phyloP scores from a whole-genome alignment of 2,888 invertebrate species.

The Patella caerulea region DNA sequence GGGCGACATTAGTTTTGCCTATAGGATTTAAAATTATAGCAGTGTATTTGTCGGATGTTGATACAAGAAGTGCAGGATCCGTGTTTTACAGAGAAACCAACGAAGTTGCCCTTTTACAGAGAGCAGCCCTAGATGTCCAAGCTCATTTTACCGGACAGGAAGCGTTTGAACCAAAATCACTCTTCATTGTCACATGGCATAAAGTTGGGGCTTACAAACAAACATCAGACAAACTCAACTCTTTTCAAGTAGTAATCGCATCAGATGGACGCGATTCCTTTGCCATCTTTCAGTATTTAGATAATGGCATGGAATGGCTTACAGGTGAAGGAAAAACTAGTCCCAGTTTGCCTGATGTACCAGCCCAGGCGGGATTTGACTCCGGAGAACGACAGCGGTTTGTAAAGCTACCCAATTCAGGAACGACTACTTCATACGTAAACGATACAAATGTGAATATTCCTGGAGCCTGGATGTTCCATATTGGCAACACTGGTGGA shows the following conservation, averaged over 20 bases:
- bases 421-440: slow-evolving; percentile 83
- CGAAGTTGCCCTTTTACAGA: slow-evolving; percentile 68
- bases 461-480: slow-evolving; percentile 89
- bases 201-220: slow-evolving; percentile 85
- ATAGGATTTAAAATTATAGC: slow-evolving; percentile 85
- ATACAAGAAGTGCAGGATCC: slow-evolving; percentile 81
- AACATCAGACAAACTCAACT: slow-evolving; percentile 83
- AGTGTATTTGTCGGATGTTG: slow-evolving; percentile 91
- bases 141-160: slow-evolving; percentile 81
- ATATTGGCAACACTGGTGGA: slow-evolving; percentile 80
- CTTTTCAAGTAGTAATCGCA: slow-evolving; percentile 85
- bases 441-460: slow-evolving; percentile 87
- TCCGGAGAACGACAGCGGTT: slow-evolving; percentile 83
- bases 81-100: slow-evolving; percentile 77
- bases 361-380: slow-evolving; percentile 93
- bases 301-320: slow-evolving; percentile 91
- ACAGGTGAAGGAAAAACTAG: slow-evolving; percentile 81
- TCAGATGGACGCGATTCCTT: slow-evolving; percentile 86
- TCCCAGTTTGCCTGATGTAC: slow-evolving; percentile 86
- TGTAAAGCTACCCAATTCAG: slow-evolving; percentile 86
- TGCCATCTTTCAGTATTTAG: slow-evolving; percentile 88
- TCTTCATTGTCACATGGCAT: slow-evolving; percentile 92
- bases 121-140: slow-evolving; percentile 80
- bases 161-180: slow-evolving; percentile 82
- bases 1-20: slow-evolving; percentile 83